phyloP scores from a whole-genome alignment of 2,888 invertebrate genomes.

The Noctuana brunneofusca region DNA sequence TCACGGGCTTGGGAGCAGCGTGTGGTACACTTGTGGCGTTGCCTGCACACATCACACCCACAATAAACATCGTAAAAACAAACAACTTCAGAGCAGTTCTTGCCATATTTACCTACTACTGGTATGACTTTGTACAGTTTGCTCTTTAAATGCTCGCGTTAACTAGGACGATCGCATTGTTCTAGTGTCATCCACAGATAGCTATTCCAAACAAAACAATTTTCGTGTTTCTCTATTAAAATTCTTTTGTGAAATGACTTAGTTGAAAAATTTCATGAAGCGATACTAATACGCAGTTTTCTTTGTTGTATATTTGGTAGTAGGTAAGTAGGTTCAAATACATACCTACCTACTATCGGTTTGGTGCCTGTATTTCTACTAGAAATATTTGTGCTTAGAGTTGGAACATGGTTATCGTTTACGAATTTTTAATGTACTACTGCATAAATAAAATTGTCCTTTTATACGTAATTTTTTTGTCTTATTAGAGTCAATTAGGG shows the following conservation, averaged over 20 bases:
- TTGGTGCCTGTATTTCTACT: no score
- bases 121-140: slow-evolving; percentile 33
- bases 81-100: slow-evolving; percentile 37
- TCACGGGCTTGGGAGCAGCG: slow-evolving; percentile 29
- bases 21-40: slow-evolving; percentile 35
- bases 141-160: slow-evolving; percentile 32
- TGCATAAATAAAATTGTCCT: no score
- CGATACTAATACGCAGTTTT: neutral
- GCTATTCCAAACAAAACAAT: neutral
- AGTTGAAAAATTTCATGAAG: neutral
- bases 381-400: no score
- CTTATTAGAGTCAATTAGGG: no score
- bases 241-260: neutral
- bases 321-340: neutral
- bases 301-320: neutral
- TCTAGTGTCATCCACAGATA: slow-evolving; percentile 26
- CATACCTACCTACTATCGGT: no score
- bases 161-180: slow-evolving; percentile 32
- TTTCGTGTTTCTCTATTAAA: neutral
- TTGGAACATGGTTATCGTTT: no score
- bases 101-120: slow-evolving; percentile 39
- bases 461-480: no score
- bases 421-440: no score
- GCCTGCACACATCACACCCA: slow-evolving; percentile 35
- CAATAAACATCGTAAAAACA: slow-evolving; percentile 37